Conservation (phyloP, 64 coral and sea anemone species). For the Dendrophyllia cribrosa region DNA sequence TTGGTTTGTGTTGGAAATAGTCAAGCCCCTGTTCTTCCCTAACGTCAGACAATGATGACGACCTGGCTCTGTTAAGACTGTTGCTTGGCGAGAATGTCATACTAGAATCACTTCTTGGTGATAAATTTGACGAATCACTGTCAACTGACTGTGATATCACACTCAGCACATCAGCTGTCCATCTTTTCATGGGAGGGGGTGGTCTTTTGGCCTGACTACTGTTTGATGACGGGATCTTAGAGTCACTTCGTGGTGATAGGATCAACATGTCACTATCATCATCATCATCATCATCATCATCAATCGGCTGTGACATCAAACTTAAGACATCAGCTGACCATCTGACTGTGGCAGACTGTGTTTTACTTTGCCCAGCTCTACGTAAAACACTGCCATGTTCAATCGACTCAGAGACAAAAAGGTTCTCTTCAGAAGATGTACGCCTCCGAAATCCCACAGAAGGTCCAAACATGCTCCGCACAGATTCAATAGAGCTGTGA, state of each 20-base stretch:
- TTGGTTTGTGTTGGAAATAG: conserved; percentile 69
- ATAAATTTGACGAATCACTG: neutral
- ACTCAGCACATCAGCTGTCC: conserved; percentile 74
- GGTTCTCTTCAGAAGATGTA: conserved; percentile 51
- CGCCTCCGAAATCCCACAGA: conserved; percentile 24
- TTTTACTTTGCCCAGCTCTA: conserved; percentile 15
- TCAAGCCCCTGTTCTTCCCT: conserved; percentile 15
- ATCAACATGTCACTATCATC: neutral
- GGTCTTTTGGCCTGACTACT: conserved; percentile 24
- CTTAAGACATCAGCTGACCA: conserved; percentile 60
- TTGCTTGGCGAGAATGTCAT: conserved; percentile 16
- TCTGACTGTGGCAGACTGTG: conserved; percentile 9
- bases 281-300: conserved; percentile 36
- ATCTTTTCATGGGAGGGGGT: conserved; percentile 52
- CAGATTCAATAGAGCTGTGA: conserved; percentile 14
- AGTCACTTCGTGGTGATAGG: neutral
- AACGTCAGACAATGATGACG: conserved; percentile 68
- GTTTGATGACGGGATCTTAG: neutral
- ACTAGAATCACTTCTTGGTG: conserved; percentile 25
- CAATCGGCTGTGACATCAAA: conserved; percentile 33
- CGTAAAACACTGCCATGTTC: neutral
- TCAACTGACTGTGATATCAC: conserved; percentile 25
- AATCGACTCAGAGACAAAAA: neutral
- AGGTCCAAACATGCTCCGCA: conserved; percentile 62
- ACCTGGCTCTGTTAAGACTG: conserved; percentile 41